phyloP scores from a whole-genome alignment of 1,140 invertebrate species.

The Ctenoplectra terminalis region DNA sequence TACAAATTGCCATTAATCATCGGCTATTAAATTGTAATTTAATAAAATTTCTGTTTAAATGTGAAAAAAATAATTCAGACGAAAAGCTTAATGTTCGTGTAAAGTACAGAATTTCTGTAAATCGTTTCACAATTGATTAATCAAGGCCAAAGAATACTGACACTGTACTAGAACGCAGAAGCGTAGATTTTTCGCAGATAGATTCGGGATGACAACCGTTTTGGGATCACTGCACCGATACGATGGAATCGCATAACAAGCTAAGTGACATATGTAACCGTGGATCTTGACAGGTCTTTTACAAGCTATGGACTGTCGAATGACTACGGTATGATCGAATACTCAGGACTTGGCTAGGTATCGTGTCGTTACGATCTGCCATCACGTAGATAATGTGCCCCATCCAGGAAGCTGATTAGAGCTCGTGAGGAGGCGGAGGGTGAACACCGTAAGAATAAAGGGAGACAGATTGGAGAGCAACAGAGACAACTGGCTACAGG shows the following conservation, averaged over 20 bases:
- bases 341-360: conserved; percentile 67
- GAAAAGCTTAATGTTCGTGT: not conserved
- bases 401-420: conserved; percentile 78
- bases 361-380: conserved; percentile 74
- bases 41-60: too few species aligned
- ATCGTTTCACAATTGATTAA: too few species aligned
- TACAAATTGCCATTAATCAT: not conserved
- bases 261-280: conserved; percentile 55
- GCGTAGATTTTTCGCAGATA: not conserved
- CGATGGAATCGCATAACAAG: conserved; percentile 37
- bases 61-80: too few species aligned
- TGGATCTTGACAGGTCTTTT: conserved; percentile 53
- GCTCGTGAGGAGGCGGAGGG: conserved; percentile 49
- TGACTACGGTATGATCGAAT: conserved; percentile 72
- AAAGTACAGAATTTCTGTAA: too few species aligned
- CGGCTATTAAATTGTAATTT: too few species aligned
- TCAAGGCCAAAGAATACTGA: too few species aligned
- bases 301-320: conserved; percentile 67
- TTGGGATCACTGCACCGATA: conserved; percentile 53
- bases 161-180: not conserved
- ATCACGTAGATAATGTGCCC: conserved; percentile 80
- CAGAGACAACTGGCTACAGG: conserved; percentile 71
- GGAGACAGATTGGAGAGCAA: conserved; percentile 48
- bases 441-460: conserved; percentile 50
- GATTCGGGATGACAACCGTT: conserved; percentile 46